Base-by-base conservation (phyloP, 1,140 invertebrate species). In the Papilio machaon region DNA sequence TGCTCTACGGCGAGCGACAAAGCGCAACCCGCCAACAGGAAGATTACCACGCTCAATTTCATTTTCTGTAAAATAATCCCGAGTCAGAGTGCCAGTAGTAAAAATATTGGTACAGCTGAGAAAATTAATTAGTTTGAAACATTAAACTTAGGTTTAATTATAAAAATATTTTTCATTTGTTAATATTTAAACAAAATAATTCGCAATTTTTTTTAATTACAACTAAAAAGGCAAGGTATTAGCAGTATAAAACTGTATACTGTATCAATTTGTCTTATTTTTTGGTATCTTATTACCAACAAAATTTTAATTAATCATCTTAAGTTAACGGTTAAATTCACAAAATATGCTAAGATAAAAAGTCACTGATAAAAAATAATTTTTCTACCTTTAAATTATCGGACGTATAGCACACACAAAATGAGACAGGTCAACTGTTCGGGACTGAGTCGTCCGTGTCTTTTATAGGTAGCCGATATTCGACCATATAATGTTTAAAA, bases 391-490 rank as follows among this genome's bases (percentile, higher is more conserved):
- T 67, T 67, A 49, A 84, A 85, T 86, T 84, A 82, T 82, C 81
- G 73, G 76, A 82, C 81, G 81, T 83, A 81, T 85, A 81, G 80
- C 85, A 90, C 85, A 82, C 85, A 88, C 85, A 86, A 89, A 87
- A 84, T 67, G 81, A 75, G 83, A 88, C 83, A 87, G 83, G 82
- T 87, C 83, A 86, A 89, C 85, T 90, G 89, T 83, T 83, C 84
- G 82, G 13, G 64, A 46, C 81, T 78, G 83, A 90, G 89, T 90
- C 88, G 85, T 58, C 84, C 74, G 81, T 83, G 85, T 88, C 88
- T 91, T 92, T 91, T 93, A 93, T 93, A 93, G 91, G 90, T 91
- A 88, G 90, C 43, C 76, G 73, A 82, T 80, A 89, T 84, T 82
- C 84, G 80, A 52, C 75, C 76, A 83, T 82, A 85, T 84, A 84